Conservation (phyloP, 2,888 invertebrate species). For the Monopis laevigella region DNA sequence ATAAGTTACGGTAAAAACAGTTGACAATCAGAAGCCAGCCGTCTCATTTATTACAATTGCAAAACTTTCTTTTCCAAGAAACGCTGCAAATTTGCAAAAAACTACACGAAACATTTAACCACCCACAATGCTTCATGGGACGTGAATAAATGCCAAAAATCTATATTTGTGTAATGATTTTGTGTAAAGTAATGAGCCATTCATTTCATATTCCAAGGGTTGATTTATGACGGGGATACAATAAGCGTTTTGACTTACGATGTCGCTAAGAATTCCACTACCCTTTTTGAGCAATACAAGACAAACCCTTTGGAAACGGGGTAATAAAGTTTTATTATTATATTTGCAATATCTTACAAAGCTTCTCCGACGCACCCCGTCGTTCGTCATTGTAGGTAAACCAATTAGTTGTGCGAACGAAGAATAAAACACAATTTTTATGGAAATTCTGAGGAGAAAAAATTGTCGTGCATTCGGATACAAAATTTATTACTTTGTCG, state of each 20-base stretch:
- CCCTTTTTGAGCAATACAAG: constrained; percentile 48
- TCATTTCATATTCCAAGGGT: constrained; percentile 43
- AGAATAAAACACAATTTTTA: constrained; percentile 40
- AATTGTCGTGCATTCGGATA: constrained; percentile 34
- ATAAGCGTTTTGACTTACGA: constrained; percentile 55
- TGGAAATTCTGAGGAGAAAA: constrained; percentile 45
- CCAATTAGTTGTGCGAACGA: constrained; percentile 56
- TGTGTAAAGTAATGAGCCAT: constrained; percentile 57
- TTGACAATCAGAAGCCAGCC: constrained; percentile 34
- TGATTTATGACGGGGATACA: constrained; percentile 60
- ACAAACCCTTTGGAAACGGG: constrained; percentile 63
- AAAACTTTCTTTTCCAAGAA: constrained; percentile 58
- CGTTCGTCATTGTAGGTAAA: constrained; percentile 35
- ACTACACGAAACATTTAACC: constrained; percentile 35
- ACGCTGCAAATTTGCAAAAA: constrained; percentile 37
- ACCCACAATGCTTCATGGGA: constrained; percentile 48
- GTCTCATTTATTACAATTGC: constrained; percentile 25
- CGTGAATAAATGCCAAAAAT: constrained; percentile 60
- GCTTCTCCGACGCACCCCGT: constrained; percentile 51
- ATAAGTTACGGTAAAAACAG: background rate
- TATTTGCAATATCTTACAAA: constrained; percentile 53
- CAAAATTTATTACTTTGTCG: constrained; percentile 48
- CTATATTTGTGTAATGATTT: constrained; percentile 66
- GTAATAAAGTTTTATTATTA: constrained; percentile 65
- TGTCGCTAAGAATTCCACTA: constrained; percentile 36